Base-by-base conservation (phyloP, 2,113 vertebrate species). In the Brachyistius frenatus region DNA sequence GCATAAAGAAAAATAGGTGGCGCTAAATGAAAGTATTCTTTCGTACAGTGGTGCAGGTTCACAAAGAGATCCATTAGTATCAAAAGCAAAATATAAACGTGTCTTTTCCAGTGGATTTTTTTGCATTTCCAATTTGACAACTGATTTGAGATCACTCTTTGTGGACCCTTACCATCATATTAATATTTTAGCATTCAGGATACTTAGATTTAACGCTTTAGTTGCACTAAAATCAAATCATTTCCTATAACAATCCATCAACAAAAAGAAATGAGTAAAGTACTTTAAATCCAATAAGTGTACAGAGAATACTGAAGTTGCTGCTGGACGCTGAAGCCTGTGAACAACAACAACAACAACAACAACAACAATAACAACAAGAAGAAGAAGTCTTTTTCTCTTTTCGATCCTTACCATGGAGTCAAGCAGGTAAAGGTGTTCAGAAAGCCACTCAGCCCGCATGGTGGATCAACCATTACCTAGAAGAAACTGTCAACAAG, bases 401-500 rank as follows among this genome's bases (percentile, higher is more conserved):
- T 96, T 95, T 94, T 23, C 23, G 96, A 96, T 98, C 97, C 97
- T 99, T 98, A 99, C 97, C 98, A 98, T 96, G 96, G 96, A 95
- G 96, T 94, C 96, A 96, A 93, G 96, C 95, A 94, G 93, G 94
- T 94, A 95, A 94, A 95, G 96, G 94, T 95, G 96, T 94, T 97
- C 97, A 96, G 96, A 96, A 96, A 97, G 95, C 96, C 96, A 95
- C 92, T 95, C 97, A 96, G 94, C 96, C 95, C 95, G 94, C 96
- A 96, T 96, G 96, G 96, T 94, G 96, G 95, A 96, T 94, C 97
- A 97, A 97, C 95, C 97, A 90, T 81, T 85, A 98, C 97, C 97
- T 99, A 98, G 97, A 97, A 98, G 94, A 99, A 99, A 99, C 97
- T 99, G 96, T 97, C 97, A 97, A 98, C 96, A 98, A 91, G 93